Percentiles rank a stretch among this genome's conserved stretches.
These are phyloP conservation scores for Neoseiulus cucumeris DNA, from an alignment of 1,140 invertebrate species.

Conservation along the genomic window DNA sequence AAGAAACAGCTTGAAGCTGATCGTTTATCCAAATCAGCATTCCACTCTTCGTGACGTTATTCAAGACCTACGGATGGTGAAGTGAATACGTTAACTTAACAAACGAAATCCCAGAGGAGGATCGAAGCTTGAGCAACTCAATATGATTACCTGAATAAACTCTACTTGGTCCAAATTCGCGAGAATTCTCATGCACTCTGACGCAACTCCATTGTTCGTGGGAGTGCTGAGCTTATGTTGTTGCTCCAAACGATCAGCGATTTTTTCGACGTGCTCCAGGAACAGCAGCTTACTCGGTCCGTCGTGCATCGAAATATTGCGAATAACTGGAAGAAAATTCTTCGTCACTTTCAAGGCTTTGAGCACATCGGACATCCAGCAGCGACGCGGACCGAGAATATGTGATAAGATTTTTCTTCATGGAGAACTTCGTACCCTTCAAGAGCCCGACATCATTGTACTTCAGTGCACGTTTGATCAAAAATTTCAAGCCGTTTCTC, in stretches of 20 bases:
- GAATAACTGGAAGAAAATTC: neutral
- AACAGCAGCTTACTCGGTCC: neutral
- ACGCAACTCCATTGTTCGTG: neutral
- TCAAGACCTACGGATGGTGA: neutral
- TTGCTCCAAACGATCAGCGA: neutral
- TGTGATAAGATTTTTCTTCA: no score
- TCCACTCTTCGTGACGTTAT: neutral
- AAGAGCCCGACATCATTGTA: neutral
- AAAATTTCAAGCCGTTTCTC: neutral
- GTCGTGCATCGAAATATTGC: slow-evolving; percentile 2
- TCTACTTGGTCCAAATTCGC: slow-evolving; percentile 3
- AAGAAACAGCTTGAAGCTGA: neutral
- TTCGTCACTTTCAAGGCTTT: neutral
- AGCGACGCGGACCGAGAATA: no score
- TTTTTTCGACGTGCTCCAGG: neutral
- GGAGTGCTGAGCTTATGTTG: neutral
- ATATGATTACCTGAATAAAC: neutral
- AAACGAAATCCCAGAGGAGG: neutral
- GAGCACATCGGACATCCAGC: no score
- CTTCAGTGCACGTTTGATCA: neutral
- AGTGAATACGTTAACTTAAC: neutral
- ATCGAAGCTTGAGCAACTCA: neutral
- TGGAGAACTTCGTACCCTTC: neutral
- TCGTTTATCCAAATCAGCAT: neutral
- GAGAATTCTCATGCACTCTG: neutral